Evolutionary conservation across 2,113 vertebrate genomes (phyloP).

Genomic region (Gymnocephalus cernua): DNA sequence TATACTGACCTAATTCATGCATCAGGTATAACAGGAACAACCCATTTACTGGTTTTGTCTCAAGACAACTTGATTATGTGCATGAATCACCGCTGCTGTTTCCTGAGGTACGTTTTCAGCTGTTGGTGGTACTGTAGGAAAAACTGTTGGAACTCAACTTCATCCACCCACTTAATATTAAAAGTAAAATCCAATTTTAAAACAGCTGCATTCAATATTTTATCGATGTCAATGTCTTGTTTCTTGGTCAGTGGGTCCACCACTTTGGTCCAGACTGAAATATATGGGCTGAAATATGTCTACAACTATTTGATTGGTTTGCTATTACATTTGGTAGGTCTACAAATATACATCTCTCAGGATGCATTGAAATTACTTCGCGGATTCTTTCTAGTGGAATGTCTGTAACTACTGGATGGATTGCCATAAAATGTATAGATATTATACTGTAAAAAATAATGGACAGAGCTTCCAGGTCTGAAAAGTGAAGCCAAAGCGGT

Average conservation of each 20-base stretch:
- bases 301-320: background rate
- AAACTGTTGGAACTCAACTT: too few species aligned
- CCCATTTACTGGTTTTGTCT: background rate
- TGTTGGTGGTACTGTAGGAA: background rate
- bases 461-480: too few species aligned
- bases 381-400: too few species aligned
- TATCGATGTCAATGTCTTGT: too few species aligned
- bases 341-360: background rate
- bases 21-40: background rate
- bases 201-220: too few species aligned
- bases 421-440: too few species aligned
- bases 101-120: too few species aligned
- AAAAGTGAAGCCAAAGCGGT: too few species aligned
- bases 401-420: background rate
- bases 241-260: background rate
- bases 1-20: background rate
- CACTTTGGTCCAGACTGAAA: background rate
- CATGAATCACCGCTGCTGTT: background rate
- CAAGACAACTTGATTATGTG: background rate
- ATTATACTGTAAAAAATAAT: too few species aligned
- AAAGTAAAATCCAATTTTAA: too few species aligned
- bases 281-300: background rate
- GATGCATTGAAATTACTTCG: too few species aligned
- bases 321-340: background rate
- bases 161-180: too few species aligned